Evolutionary conservation across 2,888 invertebrate genomes (phyloP), one percentile per base, ranked within the genome.

Genomic region (Drosophila neotestacea): DNA sequence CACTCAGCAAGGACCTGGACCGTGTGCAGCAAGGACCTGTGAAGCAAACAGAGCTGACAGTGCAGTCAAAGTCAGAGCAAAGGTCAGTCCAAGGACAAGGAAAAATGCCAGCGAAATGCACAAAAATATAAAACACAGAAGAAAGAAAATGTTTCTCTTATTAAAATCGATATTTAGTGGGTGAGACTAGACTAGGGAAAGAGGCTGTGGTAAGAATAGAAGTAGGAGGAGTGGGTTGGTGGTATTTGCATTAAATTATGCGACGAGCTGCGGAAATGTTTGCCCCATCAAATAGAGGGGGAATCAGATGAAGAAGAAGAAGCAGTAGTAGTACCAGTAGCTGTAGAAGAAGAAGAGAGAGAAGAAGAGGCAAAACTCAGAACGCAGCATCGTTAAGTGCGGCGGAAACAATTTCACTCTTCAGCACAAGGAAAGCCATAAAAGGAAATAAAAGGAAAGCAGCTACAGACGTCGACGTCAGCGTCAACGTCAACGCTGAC

Each of bases 401-500:
- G 89, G 87, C 89, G 85, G 88, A 85, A 85, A 89, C 85, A 85
- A 85, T 85, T 85, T 85, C 73, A 79, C 87, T 88, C 89, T 89
- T 88, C 88, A 89, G 82, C 82, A 75, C 73, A 75, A 81, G 81
- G 67, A 78, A 81, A 72, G 67, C 80, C 80, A 79, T 81, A 85
- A 85, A 88, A 77, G 82, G 85, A 85, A 85, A 88, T 86, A 84
- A 76, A 88, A 83, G 68, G 58, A 73, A 85, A 74, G 60, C 77
- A 65, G 55, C 58, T 58, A 38, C 68, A 54, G 51, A 52, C 73
- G 73, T 41, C 34, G 69, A 73, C 58, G 7, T 11, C 34, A 39
- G 27, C 70, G 16, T 6, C 41, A 47, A 52, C 73, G 68, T 36
- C 28, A 62, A 73, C 58, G 6, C 9, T 34, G 42, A 36, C 63